Conservation (phyloP, 2,888 invertebrate genomes). For the Morinoia aosen region DNA sequence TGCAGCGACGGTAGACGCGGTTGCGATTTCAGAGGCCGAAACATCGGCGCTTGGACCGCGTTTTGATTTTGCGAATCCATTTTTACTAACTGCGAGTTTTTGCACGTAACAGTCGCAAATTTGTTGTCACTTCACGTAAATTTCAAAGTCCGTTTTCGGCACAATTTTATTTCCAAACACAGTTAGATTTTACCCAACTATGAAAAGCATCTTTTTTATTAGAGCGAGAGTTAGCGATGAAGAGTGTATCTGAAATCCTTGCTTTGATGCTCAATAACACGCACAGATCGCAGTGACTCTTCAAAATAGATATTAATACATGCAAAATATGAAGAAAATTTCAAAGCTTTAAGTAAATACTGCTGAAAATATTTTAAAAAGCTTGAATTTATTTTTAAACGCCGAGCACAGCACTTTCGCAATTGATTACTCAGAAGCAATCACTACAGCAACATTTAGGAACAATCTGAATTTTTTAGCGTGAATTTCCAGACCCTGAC, state of each 20-base stretch:
- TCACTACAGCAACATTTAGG: no score
- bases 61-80: no score
- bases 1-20: neutral
- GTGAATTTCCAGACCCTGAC: no score
- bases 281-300: neutral
- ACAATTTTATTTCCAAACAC: neutral
- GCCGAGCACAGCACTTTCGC: neutral
- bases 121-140: neutral
- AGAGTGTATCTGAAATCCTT: neutral
- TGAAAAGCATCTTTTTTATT: neutral
- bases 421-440: neutral
- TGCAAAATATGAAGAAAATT: neutral
- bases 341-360: neutral
- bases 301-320: neutral
- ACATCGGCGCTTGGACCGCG: no score
- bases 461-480: no score
- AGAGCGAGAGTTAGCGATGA: neutral
- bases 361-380: no score
- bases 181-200: no score
- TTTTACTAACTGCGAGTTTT: no score
- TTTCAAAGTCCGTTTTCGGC: neutral
- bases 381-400: neutral
- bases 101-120: no score
- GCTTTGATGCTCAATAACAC: neutral
- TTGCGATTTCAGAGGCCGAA: no score